phyloP scores from a whole-genome alignment of 2,888 invertebrate genomes.

The Meliscaeva auricollis region DNA sequence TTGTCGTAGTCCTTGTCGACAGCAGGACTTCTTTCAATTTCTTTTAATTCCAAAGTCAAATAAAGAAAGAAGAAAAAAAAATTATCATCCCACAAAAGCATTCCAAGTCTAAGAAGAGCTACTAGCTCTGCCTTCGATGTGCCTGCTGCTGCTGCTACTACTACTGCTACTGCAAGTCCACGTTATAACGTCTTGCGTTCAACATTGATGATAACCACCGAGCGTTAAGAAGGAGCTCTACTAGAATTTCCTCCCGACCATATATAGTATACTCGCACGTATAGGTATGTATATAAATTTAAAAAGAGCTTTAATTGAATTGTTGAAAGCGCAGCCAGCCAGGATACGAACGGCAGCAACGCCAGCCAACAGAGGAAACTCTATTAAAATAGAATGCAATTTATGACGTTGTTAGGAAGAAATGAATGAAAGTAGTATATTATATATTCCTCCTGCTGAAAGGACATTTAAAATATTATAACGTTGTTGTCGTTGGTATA shows the following conservation, averaged over 20 bases:
- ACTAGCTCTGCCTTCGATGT: neutral
- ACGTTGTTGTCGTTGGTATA: slow-evolving; percentile 50
- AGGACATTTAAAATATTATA: slow-evolving; percentile 73
- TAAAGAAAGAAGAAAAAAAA: slow-evolving; percentile 30
- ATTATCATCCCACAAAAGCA: slow-evolving; percentile 45
- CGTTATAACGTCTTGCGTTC: slow-evolving; percentile 48
- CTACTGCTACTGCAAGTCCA: no score
- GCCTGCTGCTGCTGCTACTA: slow-evolving; percentile 15
- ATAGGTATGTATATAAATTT: neutral
- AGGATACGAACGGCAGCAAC: slow-evolving; percentile 33
- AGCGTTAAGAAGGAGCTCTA: slow-evolving; percentile 41
- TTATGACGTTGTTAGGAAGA: slow-evolving; percentile 66
- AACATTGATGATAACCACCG: slow-evolving; percentile 61
- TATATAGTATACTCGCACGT: neutral
- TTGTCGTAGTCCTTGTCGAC: slow-evolving; percentile 2
- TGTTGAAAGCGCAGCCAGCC: slow-evolving; percentile 56
- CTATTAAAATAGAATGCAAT: slow-evolving; percentile 74
- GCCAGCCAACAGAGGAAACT: slow-evolving; percentile 40
- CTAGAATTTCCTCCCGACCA: neutral
- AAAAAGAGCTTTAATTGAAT: slow-evolving; percentile 71
- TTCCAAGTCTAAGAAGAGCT: slow-evolving; percentile 29
- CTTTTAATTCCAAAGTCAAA: slow-evolving; percentile 58
- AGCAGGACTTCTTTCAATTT: slow-evolving; percentile 13
- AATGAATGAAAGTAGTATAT: slow-evolving; percentile 28
- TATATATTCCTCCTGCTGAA: slow-evolving; percentile 25